phyloP scores from a whole-genome alignment of 2,113 vertebrate species.

The Tyto alba region DNA sequence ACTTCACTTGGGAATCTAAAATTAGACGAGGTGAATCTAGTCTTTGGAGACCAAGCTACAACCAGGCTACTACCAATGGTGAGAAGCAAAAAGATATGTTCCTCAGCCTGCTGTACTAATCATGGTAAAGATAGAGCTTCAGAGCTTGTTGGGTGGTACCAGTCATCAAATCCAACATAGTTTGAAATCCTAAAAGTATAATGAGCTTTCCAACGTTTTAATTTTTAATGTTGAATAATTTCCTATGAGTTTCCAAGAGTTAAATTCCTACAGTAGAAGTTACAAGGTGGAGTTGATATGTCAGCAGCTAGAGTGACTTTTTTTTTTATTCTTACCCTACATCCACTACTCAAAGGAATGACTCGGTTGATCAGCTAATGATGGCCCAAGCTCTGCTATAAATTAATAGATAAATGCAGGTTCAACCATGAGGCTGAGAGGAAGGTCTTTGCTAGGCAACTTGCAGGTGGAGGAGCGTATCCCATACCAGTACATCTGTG shows the following conservation, averaged over 20 bases:
- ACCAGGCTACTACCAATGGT: background rate
- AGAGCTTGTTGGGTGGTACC: background rate
- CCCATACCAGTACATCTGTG: accelerated
- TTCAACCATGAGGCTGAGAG: background rate
- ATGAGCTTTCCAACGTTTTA: background rate
- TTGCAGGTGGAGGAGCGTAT: background rate
- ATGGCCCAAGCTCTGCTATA: background rate
- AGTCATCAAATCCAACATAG: background rate
- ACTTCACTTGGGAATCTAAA: background rate
- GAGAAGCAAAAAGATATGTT: background rate
- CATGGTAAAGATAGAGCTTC: background rate
- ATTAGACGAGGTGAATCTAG: background rate
- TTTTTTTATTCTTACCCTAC: background rate
- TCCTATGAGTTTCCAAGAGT: background rate
- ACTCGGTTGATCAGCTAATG: background rate
- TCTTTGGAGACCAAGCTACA: background rate
- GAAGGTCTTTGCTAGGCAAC: background rate
- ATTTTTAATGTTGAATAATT: background rate
- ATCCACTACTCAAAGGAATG: background rate
- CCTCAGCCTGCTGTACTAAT: background rate
- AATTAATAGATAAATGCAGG: background rate
- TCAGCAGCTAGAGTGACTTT: background rate
- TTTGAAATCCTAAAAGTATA: background rate
- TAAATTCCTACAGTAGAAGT: background rate
- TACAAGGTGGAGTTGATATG: background rate